phyloP scores from a whole-genome alignment of 2,113 vertebrate species.

The Geococcyx californianus region DNA sequence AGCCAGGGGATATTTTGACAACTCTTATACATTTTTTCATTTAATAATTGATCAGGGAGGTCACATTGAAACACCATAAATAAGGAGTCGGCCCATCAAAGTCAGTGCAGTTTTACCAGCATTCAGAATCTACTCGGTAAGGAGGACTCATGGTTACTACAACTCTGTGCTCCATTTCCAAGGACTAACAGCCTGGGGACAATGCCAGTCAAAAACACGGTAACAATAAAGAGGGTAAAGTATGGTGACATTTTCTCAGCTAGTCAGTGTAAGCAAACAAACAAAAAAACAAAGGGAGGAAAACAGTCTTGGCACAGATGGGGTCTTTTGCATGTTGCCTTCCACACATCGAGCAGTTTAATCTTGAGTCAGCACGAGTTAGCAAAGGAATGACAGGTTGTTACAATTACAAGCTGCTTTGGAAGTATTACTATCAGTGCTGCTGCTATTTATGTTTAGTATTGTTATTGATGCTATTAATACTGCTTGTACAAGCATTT shows the following conservation, averaged over 20 bases:
- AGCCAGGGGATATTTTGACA: neutral
- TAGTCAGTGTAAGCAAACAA: constrained; percentile 50
- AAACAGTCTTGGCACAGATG: constrained; percentile 67
- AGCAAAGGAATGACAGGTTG: constrained; percentile 67
- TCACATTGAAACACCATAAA: neutral
- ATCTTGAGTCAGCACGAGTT: constrained; percentile 69
- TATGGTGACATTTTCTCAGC: constrained; percentile 43
- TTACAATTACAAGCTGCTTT: constrained; percentile 69
- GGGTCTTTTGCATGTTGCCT: constrained; percentile 55
- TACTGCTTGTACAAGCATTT: constrained; percentile 59
- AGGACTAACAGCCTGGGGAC: neutral
- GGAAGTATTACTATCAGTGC: constrained; percentile 60
- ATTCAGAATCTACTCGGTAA: neutral
- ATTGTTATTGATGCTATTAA: constrained; percentile 65
- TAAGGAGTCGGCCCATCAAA: neutral
- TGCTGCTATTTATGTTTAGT: constrained; percentile 55
- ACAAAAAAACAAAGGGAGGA: constrained; percentile 62
- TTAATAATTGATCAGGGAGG: neutral
- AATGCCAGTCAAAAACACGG: neutral
- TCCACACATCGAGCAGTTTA: constrained; percentile 63
- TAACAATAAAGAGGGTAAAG: constrained; percentile 12
- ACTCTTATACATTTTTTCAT: neutral
- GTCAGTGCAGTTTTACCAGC: neutral
- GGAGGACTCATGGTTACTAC: neutral
- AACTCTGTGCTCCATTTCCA: neutral